A percentile compares a stretch with the other conserved stretches of the same genome.
phyloP scores from a whole-genome alignment of 2,113 vertebrate species.

The Aleadryas rufinucha region DNA sequence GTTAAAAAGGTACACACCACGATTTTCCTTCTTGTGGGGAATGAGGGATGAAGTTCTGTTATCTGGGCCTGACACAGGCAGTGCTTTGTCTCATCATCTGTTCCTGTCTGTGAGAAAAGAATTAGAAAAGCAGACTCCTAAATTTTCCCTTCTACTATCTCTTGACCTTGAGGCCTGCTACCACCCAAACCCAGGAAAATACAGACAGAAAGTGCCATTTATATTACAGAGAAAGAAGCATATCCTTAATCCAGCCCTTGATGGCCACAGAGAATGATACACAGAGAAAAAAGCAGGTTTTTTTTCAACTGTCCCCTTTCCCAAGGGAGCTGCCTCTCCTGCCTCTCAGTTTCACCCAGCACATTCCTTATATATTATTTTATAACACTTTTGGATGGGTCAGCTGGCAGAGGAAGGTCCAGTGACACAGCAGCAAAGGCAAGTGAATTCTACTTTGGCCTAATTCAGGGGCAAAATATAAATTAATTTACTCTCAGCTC shows the following conservation, averaged over 20 bases:
- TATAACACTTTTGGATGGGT: background rate
- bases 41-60: background rate
- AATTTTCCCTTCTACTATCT: background rate
- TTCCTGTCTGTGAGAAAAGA: background rate
- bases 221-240: background rate
- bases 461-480: background rate
- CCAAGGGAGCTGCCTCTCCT: background rate
- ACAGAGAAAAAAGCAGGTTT: background rate
- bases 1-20: background rate
- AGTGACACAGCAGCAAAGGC: background rate
- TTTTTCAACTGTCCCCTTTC: background rate
- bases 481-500: background rate
- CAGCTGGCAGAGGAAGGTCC: background rate
- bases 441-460: background rate
- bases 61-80: background rate
- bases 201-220: background rate
- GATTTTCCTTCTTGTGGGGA: background rate
- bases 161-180: background rate
- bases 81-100: background rate
- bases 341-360: background rate
- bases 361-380: background rate
- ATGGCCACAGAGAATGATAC: background rate
- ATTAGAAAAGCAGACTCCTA: background rate
- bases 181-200: background rate
- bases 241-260: background rate